Evolutionary conservation across 2,888 invertebrate genomes (phyloP).

Genomic region (Lasioglossum zephyrum): DNA sequence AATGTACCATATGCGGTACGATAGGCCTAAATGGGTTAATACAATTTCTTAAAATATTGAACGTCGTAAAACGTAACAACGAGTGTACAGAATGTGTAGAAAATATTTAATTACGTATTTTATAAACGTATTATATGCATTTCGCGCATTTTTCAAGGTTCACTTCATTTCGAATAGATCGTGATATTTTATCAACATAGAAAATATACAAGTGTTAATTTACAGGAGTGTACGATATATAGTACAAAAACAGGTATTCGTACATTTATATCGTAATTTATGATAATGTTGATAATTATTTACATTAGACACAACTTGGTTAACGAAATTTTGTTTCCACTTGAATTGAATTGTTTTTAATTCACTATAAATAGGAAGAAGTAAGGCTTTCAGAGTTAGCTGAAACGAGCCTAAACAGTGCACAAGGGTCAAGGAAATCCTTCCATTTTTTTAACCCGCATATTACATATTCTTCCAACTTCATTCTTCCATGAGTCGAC

Average conservation of each 20-base stretch:
- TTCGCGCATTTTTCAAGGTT: not conserved
- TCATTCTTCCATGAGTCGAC: conserved; percentile 24
- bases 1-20: not conserved
- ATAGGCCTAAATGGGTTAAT: not conserved
- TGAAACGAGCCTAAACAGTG: not conserved
- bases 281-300: not conserved
- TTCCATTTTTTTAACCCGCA: not conserved
- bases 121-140: not conserved
- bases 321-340: too few species aligned
- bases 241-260: too few species aligned
- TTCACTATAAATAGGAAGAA: not conserved
- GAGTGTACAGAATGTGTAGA: not conserved
- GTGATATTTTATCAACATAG: not conserved
- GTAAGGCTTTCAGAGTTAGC: not conserved
- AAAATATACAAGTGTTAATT: not conserved
- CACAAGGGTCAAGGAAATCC: not conserved
- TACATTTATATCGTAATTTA: not conserved
- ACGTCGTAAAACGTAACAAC: not conserved
- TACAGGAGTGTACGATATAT: too few species aligned
- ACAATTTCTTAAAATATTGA: not conserved
- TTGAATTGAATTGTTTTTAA: not conserved
- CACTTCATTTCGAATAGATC: not conserved
- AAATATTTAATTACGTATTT: not conserved
- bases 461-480: conserved; percentile 24
- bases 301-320: not conserved